phyloP scores from a whole-genome alignment of 2,113 vertebrate genomes.

The Garra rufa region DNA sequence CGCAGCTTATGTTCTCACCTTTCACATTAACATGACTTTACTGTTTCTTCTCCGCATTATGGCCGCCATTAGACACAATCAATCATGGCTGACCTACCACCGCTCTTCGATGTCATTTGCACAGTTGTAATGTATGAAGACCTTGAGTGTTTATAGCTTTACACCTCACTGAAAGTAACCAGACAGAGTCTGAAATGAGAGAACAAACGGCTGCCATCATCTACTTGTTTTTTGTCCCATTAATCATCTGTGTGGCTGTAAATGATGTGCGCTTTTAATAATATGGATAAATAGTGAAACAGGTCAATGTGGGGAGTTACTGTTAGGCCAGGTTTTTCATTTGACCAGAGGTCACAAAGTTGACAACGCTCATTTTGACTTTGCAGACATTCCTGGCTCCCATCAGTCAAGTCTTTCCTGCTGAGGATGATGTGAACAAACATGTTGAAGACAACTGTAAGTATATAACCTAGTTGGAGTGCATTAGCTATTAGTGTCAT shows the following conservation, averaged over 20 bases:
- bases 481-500: not conserved
- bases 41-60: not conserved
- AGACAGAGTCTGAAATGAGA: slow-evolving; percentile 8
- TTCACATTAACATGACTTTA: slow-evolving; percentile 47
- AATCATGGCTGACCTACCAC: slow-evolving; percentile 6
- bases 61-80: slow-evolving; percentile 14
- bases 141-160: slow-evolving; percentile 43
- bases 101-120: slow-evolving; percentile 8
- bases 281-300: slow-evolving; percentile 14
- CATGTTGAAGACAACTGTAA: slow-evolving; percentile 98
- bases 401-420: slow-evolving; percentile 95
- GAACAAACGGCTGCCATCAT: not conserved
- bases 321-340: slow-evolving; percentile 11
- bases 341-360: slow-evolving; percentile 20
- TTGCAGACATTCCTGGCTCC: slow-evolving; percentile 90
- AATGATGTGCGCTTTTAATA: not conserved
- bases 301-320: not conserved
- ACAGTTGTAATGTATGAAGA: slow-evolving; percentile 11
- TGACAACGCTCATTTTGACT: slow-evolving; percentile 48
- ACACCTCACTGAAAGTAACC: slow-evolving; percentile 25
- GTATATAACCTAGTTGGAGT: slow-evolving; percentile 63
- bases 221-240: slow-evolving; percentile 23
- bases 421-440: slow-evolving; percentile 96
- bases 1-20: slow-evolving; percentile 31
- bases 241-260: slow-evolving; percentile 18